Evolutionary conservation across 2,113 vertebrate species (phyloP).

Genomic region (Limnothrissa miodon): DNA sequence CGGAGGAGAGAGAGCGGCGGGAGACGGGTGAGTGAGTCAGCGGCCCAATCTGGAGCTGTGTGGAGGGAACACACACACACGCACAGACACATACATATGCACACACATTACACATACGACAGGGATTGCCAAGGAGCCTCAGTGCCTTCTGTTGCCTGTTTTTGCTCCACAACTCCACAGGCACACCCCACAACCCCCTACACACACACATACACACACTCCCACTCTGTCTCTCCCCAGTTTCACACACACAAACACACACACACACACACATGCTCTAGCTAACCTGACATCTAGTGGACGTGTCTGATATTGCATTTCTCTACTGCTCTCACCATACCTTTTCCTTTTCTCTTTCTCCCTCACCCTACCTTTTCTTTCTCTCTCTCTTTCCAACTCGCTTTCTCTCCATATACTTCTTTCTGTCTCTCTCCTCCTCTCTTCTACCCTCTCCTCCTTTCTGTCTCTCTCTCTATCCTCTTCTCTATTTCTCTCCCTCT

Average conservation of each 20-base stretch:
- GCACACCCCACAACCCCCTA: not conserved
- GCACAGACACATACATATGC: no score
- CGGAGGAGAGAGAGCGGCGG: slow-evolving; percentile 59
- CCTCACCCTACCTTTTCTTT: not conserved
- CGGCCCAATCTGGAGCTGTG: not conserved
- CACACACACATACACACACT: not conserved
- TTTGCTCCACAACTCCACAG: no score
- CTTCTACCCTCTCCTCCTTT: not conserved
- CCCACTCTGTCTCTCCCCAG: not conserved
- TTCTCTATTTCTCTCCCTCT: not conserved
- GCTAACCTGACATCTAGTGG: slow-evolving; percentile 44
- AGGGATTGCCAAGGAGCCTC: not conserved
- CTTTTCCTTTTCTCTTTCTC: not conserved
- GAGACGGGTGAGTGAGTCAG: slow-evolving; percentile 64
- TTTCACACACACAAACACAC: not conserved
- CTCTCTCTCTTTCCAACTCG: not conserved
- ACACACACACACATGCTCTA: not conserved
- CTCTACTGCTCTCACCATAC: no score
- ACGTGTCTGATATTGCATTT: not conserved
- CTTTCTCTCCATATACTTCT: no score
- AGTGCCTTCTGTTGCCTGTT: not conserved
- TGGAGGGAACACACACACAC: not conserved
- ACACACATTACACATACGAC: no score
- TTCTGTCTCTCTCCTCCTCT: not conserved
- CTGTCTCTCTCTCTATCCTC: no score